phyloP scores from a whole-genome alignment of 2,113 vertebrate species.

The Phrynosoma blainvillii region DNA sequence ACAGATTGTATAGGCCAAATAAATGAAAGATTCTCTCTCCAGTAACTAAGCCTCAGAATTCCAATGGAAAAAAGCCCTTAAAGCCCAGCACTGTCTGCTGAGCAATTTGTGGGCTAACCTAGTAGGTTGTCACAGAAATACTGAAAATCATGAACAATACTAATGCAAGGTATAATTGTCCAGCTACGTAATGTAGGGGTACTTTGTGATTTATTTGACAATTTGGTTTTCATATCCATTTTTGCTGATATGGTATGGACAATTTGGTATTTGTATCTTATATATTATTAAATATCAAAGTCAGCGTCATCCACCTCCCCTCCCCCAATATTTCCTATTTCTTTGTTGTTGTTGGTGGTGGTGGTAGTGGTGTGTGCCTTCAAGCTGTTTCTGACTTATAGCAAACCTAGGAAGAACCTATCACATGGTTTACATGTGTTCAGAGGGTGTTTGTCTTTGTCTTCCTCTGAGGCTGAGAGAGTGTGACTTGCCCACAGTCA shows the following conservation, averaged over 20 bases:
- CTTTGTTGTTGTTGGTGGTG: no score
- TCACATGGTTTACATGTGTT: not conserved
- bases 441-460: not conserved
- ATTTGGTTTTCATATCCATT: not conserved
- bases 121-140: not conserved
- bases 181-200: not conserved
- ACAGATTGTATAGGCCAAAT: not conserved
- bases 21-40: not conserved
- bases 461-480: no score
- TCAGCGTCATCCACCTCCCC: no score
- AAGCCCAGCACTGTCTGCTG: not conserved
- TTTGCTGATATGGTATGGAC: not conserved
- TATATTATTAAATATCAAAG: no score
- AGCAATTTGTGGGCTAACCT: not conserved
- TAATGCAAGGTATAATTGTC: not conserved
- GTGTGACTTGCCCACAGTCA: no score
- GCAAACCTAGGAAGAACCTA: not conserved
- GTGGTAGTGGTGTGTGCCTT: no score
- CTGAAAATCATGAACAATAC: not conserved
- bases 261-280: not conserved
- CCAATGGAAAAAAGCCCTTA: not conserved
- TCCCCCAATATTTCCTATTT: no score
- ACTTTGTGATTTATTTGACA: not conserved
- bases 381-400: not conserved
- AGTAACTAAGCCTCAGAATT: not conserved